Evolutionary conservation across 2,797 vertebrate genomes (phyloP), one percentile per base, ranked within the genome.

Genomic region (Sternotherus odoratus): DNA sequence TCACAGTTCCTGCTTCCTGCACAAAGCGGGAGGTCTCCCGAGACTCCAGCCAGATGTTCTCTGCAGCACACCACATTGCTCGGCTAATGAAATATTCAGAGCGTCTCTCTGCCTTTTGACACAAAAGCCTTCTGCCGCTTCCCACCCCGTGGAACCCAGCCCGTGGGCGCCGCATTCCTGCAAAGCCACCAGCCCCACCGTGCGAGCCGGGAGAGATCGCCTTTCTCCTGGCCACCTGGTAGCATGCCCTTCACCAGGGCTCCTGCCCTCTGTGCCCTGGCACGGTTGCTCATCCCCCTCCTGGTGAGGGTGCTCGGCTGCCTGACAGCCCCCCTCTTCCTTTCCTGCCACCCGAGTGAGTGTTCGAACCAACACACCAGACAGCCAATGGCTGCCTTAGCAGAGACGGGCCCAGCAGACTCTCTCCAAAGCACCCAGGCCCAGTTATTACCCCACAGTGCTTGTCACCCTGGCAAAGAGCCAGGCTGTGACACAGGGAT

Each of bases 61-160:
- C 91, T 57, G 91, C 89, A 92, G 96, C 95, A 86, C 89, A 93
- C 95, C 96, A 95, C 94, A 85, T 92, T 95, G 96, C 96, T 93
- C 95, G 80, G 88, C 95, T 97, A 85, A 97, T 97, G 97, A 97
- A 98, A 97, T 96, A 97, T 97, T 98, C 97, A 97, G 96, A 93
- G 85, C 88, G 95, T 83, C 86, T 92, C 84, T 87, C 96, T 33
- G 95, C 96, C 95, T 97, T 95, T 96, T 85, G 90, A 97, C 97
- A 95, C 56, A 88, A 96, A 95, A 96, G 91, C 95, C 95, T 97
- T 90, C 97, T 82, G 92, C 90, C 91, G 94, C 89, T 91, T 57
- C 72, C 96, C 91, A 82, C 81, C 77, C 83, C 90, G 6, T 19
- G 81, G 86, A 86, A 91, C 94, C 84, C 26, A 15, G 51, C 56